Conservation (phyloP, 2,113 vertebrate genomes). For the Caranx melampygus region DNA sequence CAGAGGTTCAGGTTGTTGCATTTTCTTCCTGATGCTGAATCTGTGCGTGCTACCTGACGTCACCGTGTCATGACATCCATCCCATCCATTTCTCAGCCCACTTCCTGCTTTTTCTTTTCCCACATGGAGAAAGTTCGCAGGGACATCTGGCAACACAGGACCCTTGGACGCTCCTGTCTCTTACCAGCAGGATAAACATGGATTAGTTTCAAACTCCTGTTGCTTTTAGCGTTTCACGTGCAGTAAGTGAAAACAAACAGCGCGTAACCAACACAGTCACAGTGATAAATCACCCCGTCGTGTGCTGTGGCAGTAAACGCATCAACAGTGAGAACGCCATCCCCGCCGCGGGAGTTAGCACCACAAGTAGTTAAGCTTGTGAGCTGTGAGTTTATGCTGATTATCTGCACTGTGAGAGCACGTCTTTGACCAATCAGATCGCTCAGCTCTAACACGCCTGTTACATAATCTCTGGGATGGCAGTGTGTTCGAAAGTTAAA, state of each 20-base stretch:
- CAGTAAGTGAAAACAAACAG: neutral
- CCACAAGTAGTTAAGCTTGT: slow-evolving; percentile 17
- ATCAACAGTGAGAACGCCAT: neutral
- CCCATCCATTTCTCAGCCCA: too few relatives aligned
- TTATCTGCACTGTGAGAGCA: slow-evolving; percentile 11
- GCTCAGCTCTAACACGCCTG: slow-evolving; percentile 23
- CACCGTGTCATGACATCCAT: neutral
- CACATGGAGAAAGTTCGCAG: too few relatives aligned
- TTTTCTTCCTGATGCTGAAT: neutral
- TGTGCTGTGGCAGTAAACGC: neutral
- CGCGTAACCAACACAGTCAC: neutral
- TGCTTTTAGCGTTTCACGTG: neutral
- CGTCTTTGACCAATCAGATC: slow-evolving; percentile 44
- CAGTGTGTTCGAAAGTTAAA: slow-evolving; percentile 6
- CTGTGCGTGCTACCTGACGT: neutral
- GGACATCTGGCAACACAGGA: too few relatives aligned
- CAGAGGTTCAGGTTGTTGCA: neutral
- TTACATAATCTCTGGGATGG: slow-evolving; percentile 32
- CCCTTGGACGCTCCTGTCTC: neutral
- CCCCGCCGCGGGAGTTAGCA: neutral
- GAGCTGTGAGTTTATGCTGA: slow-evolving; percentile 47
- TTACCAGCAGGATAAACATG: neutral
- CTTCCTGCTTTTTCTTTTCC: too few relatives aligned
- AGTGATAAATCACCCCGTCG: neutral
- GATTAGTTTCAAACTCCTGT: neutral